These are phyloP conservation scores for Lipotes vexillifer DNA, from an alignment of 2,113 vertebrate genomes.

Conservation along the genomic window DNA sequence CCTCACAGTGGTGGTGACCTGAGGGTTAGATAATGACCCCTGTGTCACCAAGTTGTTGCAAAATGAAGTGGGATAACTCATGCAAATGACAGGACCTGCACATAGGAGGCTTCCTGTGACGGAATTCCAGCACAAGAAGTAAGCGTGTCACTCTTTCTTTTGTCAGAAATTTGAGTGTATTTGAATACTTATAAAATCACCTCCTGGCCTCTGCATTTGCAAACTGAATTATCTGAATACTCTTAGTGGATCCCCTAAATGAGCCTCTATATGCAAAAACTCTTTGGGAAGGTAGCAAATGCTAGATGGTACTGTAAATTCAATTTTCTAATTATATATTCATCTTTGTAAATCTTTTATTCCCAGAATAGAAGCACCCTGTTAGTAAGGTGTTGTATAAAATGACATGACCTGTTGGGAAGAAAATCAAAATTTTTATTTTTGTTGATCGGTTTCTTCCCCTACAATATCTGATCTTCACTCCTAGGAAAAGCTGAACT, in stretches of 20 bases:
- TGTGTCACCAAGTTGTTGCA: slow-evolving; percentile 6
- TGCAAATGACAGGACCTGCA: not conserved
- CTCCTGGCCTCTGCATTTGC: slow-evolving; percentile 12
- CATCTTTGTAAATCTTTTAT: slow-evolving; percentile 59
- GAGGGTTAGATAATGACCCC: slow-evolving; percentile 1
- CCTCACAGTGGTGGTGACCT: not conserved
- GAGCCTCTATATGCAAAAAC: slow-evolving; percentile 46
- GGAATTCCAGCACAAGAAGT: not conserved
- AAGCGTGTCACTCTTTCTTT: not conserved
- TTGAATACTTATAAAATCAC: slow-evolving; percentile 63
- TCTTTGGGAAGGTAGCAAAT: slow-evolving; percentile 64
- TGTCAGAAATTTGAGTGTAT: slow-evolving; percentile 42
- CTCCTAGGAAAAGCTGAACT: not conserved
- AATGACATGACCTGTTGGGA: slow-evolving; percentile 10
- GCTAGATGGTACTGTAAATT: slow-evolving; percentile 66
- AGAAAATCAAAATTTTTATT: slow-evolving; percentile 26
- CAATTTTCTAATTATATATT: slow-evolving; percentile 63
- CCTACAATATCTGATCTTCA: not conserved
- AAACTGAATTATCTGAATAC: slow-evolving; percentile 61
- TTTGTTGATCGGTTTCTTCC: not conserved
- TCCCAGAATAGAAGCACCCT: slow-evolving; percentile 55
- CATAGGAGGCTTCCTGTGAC: not conserved
- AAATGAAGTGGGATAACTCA: slow-evolving; percentile 30
- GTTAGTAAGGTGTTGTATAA: slow-evolving; percentile 16
- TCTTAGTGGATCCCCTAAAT: slow-evolving; percentile 32